Evolutionary conservation across 2,888 invertebrate species (phyloP).

Genomic region (Calliopum simillimum): DNA sequence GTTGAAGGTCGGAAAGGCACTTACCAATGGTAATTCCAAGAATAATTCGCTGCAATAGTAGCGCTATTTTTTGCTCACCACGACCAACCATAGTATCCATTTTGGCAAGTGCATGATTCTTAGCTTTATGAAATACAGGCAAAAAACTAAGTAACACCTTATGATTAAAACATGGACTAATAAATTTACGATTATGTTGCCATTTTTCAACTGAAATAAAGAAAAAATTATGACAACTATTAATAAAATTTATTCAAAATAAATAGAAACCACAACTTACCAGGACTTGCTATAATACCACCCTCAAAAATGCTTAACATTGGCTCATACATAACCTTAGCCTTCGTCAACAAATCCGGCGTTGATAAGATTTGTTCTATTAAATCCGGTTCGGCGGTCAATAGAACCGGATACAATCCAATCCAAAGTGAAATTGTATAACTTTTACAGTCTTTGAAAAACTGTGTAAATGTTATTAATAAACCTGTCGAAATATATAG

Average conservation of each 20-base stretch:
- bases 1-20: too few relatives aligned
- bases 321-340: conserved; percentile 30
- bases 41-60: conserved; percentile 31
- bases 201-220: conserved; percentile 31
- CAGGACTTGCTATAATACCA: conserved; percentile 43
- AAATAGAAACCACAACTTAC: conserved; percentile 6
- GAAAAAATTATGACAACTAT: too few relatives aligned
- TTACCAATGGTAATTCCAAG: conserved; percentile 41
- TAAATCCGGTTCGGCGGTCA: conserved; percentile 45
- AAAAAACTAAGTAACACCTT: conserved; percentile 41
- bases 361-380: conserved; percentile 46
- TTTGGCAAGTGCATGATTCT: conserved; percentile 32
- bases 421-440: conserved; percentile 43
- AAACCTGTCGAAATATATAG: conserved; percentile 14
- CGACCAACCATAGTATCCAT: conserved; percentile 33
- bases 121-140: conserved; percentile 43
- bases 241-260: too few relatives aligned
- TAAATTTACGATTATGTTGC: conserved; percentile 41
- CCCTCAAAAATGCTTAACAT: conserved; percentile 30
- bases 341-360: conserved; percentile 45
- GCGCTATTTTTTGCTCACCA: conserved; percentile 32
- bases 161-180: conserved; percentile 43
- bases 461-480: conserved; percentile 8
- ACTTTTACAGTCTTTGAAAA: conserved; percentile 35
- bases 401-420: conserved; percentile 42